These are phyloP conservation scores for Mesembrinibis cayennensis DNA, from an alignment of 2,113 vertebrate genomes.

Conservation along the genomic window DNA sequence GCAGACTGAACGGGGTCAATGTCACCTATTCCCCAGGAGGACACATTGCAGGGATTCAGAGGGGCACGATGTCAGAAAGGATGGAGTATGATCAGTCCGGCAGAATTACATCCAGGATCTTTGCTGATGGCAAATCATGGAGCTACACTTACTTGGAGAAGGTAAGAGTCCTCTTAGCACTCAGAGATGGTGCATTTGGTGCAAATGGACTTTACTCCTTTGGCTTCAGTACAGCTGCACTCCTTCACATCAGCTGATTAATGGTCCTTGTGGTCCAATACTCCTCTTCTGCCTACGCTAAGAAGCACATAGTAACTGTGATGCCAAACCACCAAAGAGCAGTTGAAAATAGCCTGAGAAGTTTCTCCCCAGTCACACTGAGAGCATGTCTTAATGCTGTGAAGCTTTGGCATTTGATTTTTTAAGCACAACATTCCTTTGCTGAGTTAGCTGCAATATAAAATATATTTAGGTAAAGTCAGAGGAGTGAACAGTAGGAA, in stretches of 20 bases:
- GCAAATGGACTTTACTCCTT: neutral
- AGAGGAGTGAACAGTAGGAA: neutral
- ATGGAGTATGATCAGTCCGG: conserved; percentile 96
- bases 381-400: neutral
- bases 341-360: neutral
- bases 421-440: neutral
- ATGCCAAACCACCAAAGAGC: neutral
- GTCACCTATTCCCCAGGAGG: conserved; percentile 93
- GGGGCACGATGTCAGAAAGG: conserved; percentile 97
- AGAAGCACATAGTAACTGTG: neutral
- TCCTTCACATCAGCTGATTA: neutral
- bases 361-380: neutral
- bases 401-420: neutral
- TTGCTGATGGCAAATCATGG: conserved; percentile 97
- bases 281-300: neutral
- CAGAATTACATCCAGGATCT: conserved; percentile 91
- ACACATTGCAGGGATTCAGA: conserved; percentile 91
- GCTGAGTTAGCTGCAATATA: neutral
- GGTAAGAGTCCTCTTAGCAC: conserved; percentile 50
- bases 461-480: neutral
- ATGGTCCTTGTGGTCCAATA: neutral
- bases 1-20: conserved; percentile 92
- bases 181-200: neutral
- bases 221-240: neutral
- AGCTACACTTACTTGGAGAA: conserved; percentile 96